Evolutionary conservation across 2,888 invertebrate genomes (phyloP).

Genomic region (Euphydryas editha): DNA sequence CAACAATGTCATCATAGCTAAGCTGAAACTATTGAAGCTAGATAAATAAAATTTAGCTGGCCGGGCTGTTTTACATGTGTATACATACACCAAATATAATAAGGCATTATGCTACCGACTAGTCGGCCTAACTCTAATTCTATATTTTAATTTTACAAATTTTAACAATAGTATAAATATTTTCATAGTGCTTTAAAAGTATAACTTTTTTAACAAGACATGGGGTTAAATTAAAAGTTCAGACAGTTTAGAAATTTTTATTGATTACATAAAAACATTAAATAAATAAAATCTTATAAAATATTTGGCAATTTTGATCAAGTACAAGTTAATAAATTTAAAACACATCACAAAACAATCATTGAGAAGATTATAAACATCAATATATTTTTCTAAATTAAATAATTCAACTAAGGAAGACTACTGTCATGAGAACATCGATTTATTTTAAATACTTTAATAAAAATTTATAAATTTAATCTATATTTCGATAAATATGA

Average conservation of each 20-base stretch:
- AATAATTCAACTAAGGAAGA: slow-evolving; percentile 43
- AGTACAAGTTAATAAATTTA: slow-evolving; percentile 29
- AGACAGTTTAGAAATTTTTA: slow-evolving; percentile 11
- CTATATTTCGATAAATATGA: slow-evolving; percentile 11
- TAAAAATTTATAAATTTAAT: background rate
- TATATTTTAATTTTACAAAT: too few relatives aligned
- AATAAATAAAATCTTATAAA: slow-evolving; percentile 26
- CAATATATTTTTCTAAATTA: slow-evolving; percentile 37
- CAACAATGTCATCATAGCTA: too few relatives aligned
- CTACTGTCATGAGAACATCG: slow-evolving; percentile 22
- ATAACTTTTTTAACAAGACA: too few relatives aligned
- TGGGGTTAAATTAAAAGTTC: too few relatives aligned
- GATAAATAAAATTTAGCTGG: too few relatives aligned
- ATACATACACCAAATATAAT: too few relatives aligned
- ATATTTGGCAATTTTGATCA: slow-evolving; percentile 40
- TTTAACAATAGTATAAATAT: too few relatives aligned
- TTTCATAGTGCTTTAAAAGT: too few relatives aligned
- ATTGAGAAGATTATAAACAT: slow-evolving; percentile 27
- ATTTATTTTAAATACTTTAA: slow-evolving; percentile 8
- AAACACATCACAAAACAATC: slow-evolving; percentile 37
- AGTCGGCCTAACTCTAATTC: too few relatives aligned
- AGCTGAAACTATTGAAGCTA: too few relatives aligned
- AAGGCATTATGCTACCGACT: too few relatives aligned
- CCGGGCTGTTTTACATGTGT: too few relatives aligned
- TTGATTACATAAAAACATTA: slow-evolving; percentile 23